phyloP scores from a whole-genome alignment of 2,888 invertebrate species.

The Epirrhoe tristata region DNA sequence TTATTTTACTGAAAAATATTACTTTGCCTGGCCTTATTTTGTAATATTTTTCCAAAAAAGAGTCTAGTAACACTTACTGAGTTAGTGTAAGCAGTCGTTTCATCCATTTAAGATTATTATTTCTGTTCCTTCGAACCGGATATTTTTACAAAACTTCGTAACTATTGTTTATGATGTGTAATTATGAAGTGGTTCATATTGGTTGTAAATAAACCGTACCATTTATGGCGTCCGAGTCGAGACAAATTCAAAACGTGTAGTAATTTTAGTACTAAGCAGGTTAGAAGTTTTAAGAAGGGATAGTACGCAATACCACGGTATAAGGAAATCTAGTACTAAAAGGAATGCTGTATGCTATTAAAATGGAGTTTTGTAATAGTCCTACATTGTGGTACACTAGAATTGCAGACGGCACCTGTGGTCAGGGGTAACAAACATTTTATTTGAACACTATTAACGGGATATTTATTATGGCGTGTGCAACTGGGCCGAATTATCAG shows the following conservation, averaged over 20 bases:
- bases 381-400: constrained; percentile 1
- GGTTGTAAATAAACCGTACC: neutral
- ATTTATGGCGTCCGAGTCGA: neutral
- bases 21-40: neutral
- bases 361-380: constrained; percentile 19
- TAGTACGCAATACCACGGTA: constrained; percentile 25
- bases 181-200: neutral
- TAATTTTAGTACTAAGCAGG: neutral
- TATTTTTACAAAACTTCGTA: neutral
- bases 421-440: constrained; percentile 1
- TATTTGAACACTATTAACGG: too few species aligned
- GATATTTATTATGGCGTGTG: too few species aligned
- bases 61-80: neutral
- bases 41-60: neutral
- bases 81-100: too few species aligned
- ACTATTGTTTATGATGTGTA: neutral
- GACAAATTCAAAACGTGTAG: neutral
- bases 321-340: constrained; percentile 29
- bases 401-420: constrained; percentile 15
- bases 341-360: constrained; percentile 28
- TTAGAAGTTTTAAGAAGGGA: constrained; percentile 16
- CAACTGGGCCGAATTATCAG: too few species aligned
- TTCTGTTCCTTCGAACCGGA: neutral
- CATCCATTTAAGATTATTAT: neutral
- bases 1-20: too few species aligned